phyloP scores from a whole-genome alignment of 2,113 vertebrate species.

The Leptocoma aspasia region DNA sequence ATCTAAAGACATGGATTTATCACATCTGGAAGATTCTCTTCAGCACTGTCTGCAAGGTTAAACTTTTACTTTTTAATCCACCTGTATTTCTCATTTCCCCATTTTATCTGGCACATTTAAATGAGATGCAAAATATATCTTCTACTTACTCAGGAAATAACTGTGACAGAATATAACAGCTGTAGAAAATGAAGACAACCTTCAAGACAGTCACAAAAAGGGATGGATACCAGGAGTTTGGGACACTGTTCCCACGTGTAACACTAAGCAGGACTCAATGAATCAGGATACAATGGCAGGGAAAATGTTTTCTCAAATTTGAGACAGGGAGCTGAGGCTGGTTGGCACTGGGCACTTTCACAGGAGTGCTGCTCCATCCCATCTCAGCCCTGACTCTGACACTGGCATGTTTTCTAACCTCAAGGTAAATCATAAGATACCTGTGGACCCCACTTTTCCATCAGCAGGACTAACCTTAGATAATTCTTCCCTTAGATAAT shows the following conservation, averaged over 20 bases:
- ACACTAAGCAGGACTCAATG: neutral
- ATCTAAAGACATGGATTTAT: neutral
- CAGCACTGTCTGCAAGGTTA: neutral
- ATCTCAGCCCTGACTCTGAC: neutral
- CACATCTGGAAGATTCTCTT: conserved; percentile 14
- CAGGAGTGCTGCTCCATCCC: neutral
- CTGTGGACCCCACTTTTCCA: neutral
- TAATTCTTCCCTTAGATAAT: neutral
- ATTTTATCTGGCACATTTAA: neutral
- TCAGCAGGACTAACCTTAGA: neutral
- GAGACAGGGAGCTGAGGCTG: neutral
- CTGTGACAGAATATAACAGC: neutral
- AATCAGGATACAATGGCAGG: neutral
- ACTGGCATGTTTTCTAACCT: neutral
- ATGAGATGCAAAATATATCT: neutral
- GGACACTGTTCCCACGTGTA: neutral
- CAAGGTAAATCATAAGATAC: neutral
- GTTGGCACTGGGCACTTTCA: neutral
- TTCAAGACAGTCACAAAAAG: conserved; percentile 9
- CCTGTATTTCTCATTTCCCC: neutral
- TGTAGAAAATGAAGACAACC: neutral
- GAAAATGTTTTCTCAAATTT: neutral
- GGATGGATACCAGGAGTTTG: neutral
- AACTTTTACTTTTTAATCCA: neutral
- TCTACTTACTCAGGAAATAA: neutral